A percentile compares a stretch with the other conserved stretches of the same genome.
phyloP scores from a whole-genome alignment of 2,797 vertebrate genomes.

The Scyliorhinus canicula region DNA sequence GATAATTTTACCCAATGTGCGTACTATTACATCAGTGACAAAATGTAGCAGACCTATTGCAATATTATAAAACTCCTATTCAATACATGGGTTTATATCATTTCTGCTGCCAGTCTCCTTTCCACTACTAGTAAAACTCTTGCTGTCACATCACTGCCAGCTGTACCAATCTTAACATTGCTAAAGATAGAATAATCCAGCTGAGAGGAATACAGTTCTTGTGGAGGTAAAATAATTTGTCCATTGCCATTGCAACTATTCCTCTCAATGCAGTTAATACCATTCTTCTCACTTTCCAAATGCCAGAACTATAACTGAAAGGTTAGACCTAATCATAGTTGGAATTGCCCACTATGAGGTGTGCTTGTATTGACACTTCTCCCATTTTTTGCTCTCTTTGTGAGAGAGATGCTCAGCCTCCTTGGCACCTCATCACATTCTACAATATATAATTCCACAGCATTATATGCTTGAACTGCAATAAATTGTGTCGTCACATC shows the following conservation, averaged over 20 bases:
- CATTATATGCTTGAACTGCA: not conserved
- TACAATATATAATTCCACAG: not conserved
- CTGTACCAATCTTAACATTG: not conserved
- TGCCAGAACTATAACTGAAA: not conserved
- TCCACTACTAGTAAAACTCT: not conserved
- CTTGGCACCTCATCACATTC: not conserved
- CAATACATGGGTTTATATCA: not conserved
- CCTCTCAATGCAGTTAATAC: not conserved
- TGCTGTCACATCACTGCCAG: not conserved
- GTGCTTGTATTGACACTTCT: not conserved
- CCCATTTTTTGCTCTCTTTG: not conserved
- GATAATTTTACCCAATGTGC: not conserved
- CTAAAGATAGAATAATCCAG: not conserved
- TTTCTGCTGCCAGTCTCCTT: not conserved
- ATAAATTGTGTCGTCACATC: not conserved
- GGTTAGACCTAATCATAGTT: not conserved
- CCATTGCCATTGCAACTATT: not conserved
- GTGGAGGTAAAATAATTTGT: not conserved
- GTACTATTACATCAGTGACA: not conserved
- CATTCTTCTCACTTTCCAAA: not conserved
- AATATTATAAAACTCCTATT: not conserved
- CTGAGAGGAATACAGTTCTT: not conserved
- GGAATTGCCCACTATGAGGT: not conserved
- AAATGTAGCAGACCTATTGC: not conserved
- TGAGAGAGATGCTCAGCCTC: not conserved